Evolutionary conservation across 1,140 invertebrate species (phyloP).

Genomic region (Meloidogyne floridensis): DNA sequence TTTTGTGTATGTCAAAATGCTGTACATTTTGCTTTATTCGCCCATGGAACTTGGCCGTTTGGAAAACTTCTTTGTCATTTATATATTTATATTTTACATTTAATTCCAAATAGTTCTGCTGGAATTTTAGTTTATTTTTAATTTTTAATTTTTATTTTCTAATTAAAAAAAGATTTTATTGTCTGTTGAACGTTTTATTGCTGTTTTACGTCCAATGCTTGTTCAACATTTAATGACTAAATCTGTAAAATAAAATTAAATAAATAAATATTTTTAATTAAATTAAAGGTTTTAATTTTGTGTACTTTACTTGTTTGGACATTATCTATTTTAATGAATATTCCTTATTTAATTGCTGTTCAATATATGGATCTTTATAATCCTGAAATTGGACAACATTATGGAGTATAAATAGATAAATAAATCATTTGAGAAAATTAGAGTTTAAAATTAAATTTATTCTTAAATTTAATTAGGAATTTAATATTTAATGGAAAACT

Average conservation of each 20-base stretch:
- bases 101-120: conserved; percentile 60
- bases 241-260: background rate
- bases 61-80: conserved; percentile 55
- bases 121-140: conserved; percentile 55
- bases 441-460: too few relatives aligned
- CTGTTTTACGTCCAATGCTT: conserved; percentile 58
- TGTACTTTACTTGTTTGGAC: conserved; percentile 54
- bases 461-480: too few relatives aligned
- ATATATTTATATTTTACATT: conserved; percentile 58
- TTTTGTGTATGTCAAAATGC: conserved; percentile 84
- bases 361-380: conserved; percentile 55
- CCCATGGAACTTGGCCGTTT: conserved; percentile 60
- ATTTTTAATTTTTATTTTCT: background rate
- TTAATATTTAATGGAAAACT: background rate
- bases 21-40: conserved; percentile 58
- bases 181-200: conserved; percentile 62
- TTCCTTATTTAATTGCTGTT: conserved; percentile 58
- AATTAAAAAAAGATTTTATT: conserved; percentile 57
- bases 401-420: conserved; percentile 31
- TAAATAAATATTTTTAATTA: background rate
- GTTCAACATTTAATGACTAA: conserved; percentile 50
- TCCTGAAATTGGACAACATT: conserved; percentile 37
- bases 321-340: conserved; percentile 50
- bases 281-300: conserved; percentile 38
- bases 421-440: conserved; percentile 16